Percentiles rank a stretch among this genome's conserved stretches.
Evolutionary conservation across 2,797 vertebrate species (phyloP).

Genomic region (Semaprochilodus insignis): DNA sequence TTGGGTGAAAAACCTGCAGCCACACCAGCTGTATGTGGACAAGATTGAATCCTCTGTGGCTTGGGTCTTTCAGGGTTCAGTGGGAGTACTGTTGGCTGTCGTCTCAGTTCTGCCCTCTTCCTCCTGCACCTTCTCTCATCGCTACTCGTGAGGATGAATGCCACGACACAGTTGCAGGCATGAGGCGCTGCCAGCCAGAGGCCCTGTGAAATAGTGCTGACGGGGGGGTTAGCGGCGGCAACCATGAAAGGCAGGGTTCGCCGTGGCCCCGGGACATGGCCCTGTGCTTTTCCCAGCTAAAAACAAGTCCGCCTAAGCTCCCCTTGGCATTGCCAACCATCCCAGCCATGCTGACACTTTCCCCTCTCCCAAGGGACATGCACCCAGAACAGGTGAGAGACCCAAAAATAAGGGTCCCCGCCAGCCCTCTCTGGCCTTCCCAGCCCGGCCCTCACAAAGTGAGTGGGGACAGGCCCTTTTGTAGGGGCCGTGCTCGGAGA

Average conservation of each 20-base stretch:
- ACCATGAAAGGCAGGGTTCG: constrained; percentile 83
- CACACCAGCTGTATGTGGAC: background rate
- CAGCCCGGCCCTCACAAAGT: constrained; percentile 71
- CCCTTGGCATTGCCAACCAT: constrained; percentile 85
- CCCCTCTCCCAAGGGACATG: constrained; percentile 76
- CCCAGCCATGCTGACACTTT: constrained; percentile 87
- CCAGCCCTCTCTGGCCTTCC: constrained; percentile 58
- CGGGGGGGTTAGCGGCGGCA: constrained; percentile 69
- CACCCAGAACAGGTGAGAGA: constrained; percentile 84
- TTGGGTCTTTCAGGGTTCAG: constrained; percentile 38
- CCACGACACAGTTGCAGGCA: constrained; percentile 73
- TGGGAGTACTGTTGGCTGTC: constrained; percentile 2
- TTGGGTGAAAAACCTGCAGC: background rate
- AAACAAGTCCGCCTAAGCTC: constrained; percentile 84
- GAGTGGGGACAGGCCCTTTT: constrained; percentile 84
- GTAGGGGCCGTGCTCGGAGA: constrained; percentile 73
- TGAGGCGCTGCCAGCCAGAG: constrained; percentile 74
- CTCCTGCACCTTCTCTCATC: constrained; percentile 71
- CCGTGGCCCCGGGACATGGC: constrained; percentile 79
- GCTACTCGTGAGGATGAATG: constrained; percentile 77
- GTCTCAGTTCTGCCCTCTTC: constrained; percentile 62
- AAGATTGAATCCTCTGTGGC: background rate
- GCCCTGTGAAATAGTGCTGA: constrained; percentile 83
- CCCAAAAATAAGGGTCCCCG: constrained; percentile 80
- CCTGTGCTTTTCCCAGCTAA: constrained; percentile 86